Evolutionary conservation across 2,888 invertebrate species (phyloP).

Genomic region (Cylloceria caligata): DNA sequence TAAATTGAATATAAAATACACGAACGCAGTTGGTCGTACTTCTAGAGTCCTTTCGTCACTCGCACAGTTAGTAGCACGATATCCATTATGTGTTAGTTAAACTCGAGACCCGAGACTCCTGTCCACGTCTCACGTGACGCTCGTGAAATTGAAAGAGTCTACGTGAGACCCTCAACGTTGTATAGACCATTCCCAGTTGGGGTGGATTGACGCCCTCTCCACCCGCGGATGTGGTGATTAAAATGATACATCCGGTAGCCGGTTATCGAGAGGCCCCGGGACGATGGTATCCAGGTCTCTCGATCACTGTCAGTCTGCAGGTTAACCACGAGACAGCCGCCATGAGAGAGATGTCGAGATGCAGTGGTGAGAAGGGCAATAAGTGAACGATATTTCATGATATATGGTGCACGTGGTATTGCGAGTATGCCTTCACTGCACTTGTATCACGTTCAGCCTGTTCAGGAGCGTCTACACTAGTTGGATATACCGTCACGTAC

Average conservation of each 20-base stretch:
- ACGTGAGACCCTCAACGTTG: slow-evolving; percentile 45
- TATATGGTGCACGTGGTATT: slow-evolving; percentile 37
- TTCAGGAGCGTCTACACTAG: not conserved
- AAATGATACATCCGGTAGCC: slow-evolving; percentile 82
- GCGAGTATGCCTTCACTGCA: not conserved
- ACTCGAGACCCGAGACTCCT: slow-evolving; percentile 43
- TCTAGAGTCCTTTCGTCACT: slow-evolving; percentile 12
- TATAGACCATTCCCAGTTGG: slow-evolving; percentile 34
- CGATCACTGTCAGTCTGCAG: slow-evolving; percentile 79
- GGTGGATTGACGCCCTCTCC: slow-evolving; percentile 70
- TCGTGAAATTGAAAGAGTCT: slow-evolving; percentile 44
- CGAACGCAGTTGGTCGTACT: not conserved
- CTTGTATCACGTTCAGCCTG: not conserved
- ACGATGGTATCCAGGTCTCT: slow-evolving; percentile 79
- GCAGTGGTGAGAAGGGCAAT: slow-evolving; percentile 28
- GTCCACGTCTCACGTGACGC: slow-evolving; percentile 64
- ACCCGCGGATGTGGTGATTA: slow-evolving; percentile 81
- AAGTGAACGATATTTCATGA: slow-evolving; percentile 41
- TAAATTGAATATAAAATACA: slow-evolving; percentile 24
- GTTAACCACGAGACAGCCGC: slow-evolving; percentile 57
- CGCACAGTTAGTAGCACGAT: slow-evolving; percentile 4
- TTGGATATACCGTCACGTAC: not conserved
- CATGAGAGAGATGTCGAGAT: slow-evolving; percentile 21
- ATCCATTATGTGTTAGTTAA: slow-evolving; percentile 30
- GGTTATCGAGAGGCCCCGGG: slow-evolving; percentile 76